Base-by-base conservation (phyloP, 2,888 invertebrate species). In the Molanna angustata region DNA sequence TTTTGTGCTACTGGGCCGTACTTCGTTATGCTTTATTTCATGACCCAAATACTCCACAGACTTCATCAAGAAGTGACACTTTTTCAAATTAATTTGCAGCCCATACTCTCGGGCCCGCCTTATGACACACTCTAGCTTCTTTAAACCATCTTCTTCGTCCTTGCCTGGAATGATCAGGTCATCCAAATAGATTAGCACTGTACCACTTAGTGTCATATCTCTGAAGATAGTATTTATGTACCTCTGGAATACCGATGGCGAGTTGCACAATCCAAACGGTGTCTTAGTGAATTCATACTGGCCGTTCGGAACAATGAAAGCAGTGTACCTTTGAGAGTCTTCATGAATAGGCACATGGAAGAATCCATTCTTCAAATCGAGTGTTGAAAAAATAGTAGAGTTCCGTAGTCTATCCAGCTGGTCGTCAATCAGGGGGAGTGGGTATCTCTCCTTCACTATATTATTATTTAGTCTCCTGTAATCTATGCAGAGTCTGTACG, bases 241-340 rank as follows among this genome's bases (percentile, higher is more conserved):
- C 11, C 67, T 40, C 20, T 61, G 64, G 42, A 71, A 69, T 14
- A 64, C 62, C 9, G 63, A 60, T 11, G 70, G 70, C 3, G 62
- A 62, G 20, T 65, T 68, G 22, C 64, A 66, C 3, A 70, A 48
- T 3, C 70, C 71, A 62, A 72, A 73, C 0, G 69, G 71, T 39
- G 64, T 63, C 56, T 59, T 63, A 14, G 64, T 42, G 55, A 71
- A 69, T 58, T 72, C 68, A 59, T 61, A 70, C 37, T 67, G 70
- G 14, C 67, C 66, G 57, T 62, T 60, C 4, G 60, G 66, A 7
- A 64, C 66, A 2, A 69, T 66, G 59, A 70, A 71, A 0, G 70
- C 55, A 1, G 68, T 69, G 47, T 67, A 69, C 16, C 13, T 21
- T n/a, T 11, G 37, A 4, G 37, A 37, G 13, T 16, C 48, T 50